Conservation (phyloP, 2,797 vertebrate species). For the Scolopax rusticola region DNA sequence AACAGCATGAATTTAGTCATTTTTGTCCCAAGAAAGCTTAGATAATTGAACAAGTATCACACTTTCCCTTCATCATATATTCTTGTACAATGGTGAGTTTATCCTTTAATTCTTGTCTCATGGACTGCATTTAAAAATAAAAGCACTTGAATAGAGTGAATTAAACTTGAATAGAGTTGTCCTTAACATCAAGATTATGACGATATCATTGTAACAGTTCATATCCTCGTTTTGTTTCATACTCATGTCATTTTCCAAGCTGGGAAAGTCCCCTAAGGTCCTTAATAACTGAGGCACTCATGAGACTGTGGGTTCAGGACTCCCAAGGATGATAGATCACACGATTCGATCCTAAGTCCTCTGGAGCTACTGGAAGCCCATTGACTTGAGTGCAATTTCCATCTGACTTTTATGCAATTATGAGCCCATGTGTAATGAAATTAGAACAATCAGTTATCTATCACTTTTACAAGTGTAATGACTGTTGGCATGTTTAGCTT, state of each 20-base stretch:
- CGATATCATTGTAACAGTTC: background rate
- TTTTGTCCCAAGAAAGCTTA: background rate
- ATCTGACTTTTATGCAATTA: background rate
- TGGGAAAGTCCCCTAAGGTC: background rate
- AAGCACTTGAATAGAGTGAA: background rate
- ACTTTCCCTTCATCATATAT: background rate
- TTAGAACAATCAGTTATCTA: background rate
- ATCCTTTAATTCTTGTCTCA: background rate
- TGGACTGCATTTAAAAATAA: background rate
- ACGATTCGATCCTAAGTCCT: rapidly evolving
- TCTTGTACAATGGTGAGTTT: background rate
- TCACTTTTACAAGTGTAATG: slow-evolving; percentile 2
- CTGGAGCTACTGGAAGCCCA: background rate
- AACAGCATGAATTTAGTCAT: background rate
- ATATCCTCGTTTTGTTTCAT: background rate
- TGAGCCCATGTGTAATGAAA: background rate
- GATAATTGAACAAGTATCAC: background rate
- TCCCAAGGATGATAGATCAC: background rate
- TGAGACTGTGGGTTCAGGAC: background rate
- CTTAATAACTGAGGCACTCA: background rate
- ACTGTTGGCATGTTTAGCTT: background rate
- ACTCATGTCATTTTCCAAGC: background rate
- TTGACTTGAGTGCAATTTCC: background rate
- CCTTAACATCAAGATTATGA: background rate
- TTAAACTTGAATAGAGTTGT: background rate